Percentiles rank a stretch among this genome's conserved stretches.
Evolutionary conservation across 2,113 vertebrate species (phyloP).

Genomic region (Grallaria varia): DNA sequence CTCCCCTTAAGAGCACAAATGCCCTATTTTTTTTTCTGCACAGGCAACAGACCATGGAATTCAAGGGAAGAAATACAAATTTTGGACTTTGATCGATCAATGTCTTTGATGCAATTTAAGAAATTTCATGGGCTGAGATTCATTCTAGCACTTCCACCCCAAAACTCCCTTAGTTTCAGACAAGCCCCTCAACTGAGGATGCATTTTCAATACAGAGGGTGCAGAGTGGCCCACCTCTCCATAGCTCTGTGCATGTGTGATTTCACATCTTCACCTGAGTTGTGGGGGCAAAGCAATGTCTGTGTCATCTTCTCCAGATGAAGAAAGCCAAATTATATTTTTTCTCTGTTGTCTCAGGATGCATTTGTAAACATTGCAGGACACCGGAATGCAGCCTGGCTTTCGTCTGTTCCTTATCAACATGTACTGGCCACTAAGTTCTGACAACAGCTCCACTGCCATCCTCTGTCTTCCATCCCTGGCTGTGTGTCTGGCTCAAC

Average conservation of each 20-base stretch:
- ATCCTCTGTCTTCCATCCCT: not conserved
- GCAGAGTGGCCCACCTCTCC: not conserved
- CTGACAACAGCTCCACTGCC: not conserved
- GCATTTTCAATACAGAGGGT: not conserved
- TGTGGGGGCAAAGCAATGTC: not conserved
- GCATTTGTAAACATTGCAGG: not conserved
- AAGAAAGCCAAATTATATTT: not conserved
- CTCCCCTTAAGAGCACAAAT: not conserved
- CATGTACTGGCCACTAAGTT: not conserved
- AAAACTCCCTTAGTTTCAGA: not conserved
- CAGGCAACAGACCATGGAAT: not conserved
- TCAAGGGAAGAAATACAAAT: not conserved
- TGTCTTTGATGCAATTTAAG: not conserved
- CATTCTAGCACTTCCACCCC: not conserved
- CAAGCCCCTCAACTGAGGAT: not conserved
- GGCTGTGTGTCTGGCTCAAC: not conserved
- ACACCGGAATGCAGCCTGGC: not conserved
- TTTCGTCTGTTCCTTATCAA: not conserved
- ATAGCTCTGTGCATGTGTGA: not conserved
- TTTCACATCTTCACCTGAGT: not conserved
- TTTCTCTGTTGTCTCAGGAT: not conserved
- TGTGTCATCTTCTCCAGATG: not conserved
- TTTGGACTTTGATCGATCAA: not conserved
- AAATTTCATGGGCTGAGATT: not conserved
- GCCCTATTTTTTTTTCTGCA: not conserved